Base-by-base conservation (phyloP, 2,888 invertebrate species). In the Sicus ferrugineus region DNA sequence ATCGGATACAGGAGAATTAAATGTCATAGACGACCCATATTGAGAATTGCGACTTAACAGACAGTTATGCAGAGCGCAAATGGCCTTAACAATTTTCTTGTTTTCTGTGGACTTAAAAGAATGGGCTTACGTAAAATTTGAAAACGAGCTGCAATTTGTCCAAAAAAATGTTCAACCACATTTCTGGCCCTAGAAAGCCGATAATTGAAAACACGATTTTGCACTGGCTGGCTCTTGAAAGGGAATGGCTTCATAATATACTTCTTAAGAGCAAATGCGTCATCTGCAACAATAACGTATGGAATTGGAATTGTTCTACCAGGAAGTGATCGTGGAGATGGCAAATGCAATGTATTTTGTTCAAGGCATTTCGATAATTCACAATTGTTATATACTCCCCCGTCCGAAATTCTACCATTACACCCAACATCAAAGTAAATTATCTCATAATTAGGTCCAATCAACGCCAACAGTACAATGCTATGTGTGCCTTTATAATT, bases 391-490 rank as follows among this genome's bases (percentile, higher is more conserved):
- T 66, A 66, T 38, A 38, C 56, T 66, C 26, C 38, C 56, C 56
- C 54, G 56, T 66, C 66, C 56, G 56, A 67, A 67, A 67, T 67
- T 67, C 67, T 58, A 48, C 58, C 67, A 30, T 59, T 67, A 67
- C 23, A 67, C 48, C 67, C 59, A 38, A 67, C 48, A 67, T 67
- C 67, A 67, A 67, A 59, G 42, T 67, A 67, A 67, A 67, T 67
- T 58, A 67, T 67, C 48, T 58, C 67, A 59, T 59, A 58, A 59
- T 59, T 59, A 46, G 48, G 67, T 58, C 58, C 58, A 67, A 67
- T 59, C 59, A 59, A 67, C 48, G 34, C 50, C 50, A 19, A 54
- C 31, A 65, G 31, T 19, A 34, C 9, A 34, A 54, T 50, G 50
- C 50, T 50, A 62, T 38, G 42, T 64, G 50, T 64, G 64, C 50